Base-by-base conservation (phyloP, 53 echinoderm and acorn worm species). In the Hippasteria phrygiana region DNA sequence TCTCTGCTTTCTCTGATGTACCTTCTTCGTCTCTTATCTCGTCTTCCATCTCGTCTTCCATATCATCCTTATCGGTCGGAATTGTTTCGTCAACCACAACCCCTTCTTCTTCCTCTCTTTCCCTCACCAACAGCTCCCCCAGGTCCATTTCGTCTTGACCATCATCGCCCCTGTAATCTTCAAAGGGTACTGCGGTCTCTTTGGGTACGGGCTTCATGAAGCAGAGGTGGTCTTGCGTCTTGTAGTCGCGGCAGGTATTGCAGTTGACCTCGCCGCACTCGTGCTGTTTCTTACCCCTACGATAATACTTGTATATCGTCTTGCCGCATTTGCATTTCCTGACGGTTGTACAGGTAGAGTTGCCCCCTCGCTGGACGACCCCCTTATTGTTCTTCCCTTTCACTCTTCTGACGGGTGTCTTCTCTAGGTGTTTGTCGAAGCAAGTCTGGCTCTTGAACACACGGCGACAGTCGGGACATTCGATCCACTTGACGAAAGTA, bases 121-220 rank as follows among this genome's bases (percentile, higher is more conserved):
- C 73, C n/a, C n/a, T n/a, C n/a, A n/a, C n/a, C n/a, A n/a, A n/a
- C n/a, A n/a, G n/a, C n/a, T n/a, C 6, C 37, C 36, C 18, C 28
- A 33, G 72, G 29, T 34, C 32, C 33, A 33, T 5, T 11, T 45
- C 46, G 5, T 45, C 46, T 11, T 45, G 6, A 5, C 5, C 6
- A 45, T 45, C 46, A 45, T 45, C 46, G 6, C 5, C 46, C 46
- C 5, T 5, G 46, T 45, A 7, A 11, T 45, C 46, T 7, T 5
- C 46, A 45, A 11, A 11, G 11, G 6, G 6, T 11, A 5, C 46
- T 45, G 5, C 6, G 6, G 5, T 5, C 5, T 5, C 5, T 45
- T 45, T 45, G 59, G 36, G 24, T n/a, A n/a, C n/a, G 9, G 56
- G 28, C 16, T 29, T 10, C 78, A 78, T 78, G 42, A 53, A 78